Conservation (phyloP, 2,888 invertebrate genomes). For the Limenitis camilla region DNA sequence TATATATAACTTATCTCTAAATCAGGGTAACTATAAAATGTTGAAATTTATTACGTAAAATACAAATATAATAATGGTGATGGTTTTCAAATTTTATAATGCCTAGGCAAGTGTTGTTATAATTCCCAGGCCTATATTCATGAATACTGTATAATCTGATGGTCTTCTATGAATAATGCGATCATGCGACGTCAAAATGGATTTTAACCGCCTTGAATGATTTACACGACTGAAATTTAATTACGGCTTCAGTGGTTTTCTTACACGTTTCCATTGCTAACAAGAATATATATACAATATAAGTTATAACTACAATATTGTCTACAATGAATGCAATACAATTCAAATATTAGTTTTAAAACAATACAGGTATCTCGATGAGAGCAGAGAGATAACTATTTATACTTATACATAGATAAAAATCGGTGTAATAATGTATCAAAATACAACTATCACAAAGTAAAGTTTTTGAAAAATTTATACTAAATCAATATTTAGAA, state of each 20-base stretch:
- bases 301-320: background rate
- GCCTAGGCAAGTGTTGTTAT: constrained; percentile 6
- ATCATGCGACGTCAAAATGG: constrained; percentile 14
- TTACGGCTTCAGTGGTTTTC: constrained; percentile 14
- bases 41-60: no score
- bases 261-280: constrained; percentile 15
- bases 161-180: constrained; percentile 15
- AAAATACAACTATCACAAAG: no score
- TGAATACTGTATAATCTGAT: background rate
- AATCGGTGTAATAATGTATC: no score
- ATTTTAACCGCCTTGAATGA: constrained; percentile 16
- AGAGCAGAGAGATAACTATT: no score
- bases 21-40: no score
- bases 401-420: no score
- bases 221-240: constrained; percentile 19
- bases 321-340: background rate
- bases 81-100: background rate
- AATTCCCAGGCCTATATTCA: constrained; percentile 15
- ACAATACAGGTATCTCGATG: no score
- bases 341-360: no score
- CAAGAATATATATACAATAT: background rate
- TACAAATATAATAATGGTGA: no score
- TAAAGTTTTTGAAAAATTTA: no score
- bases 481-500: no score
- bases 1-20: no score